Base-by-base conservation (phyloP, 2,888 invertebrate genomes). In the Drosophila testacea region DNA sequence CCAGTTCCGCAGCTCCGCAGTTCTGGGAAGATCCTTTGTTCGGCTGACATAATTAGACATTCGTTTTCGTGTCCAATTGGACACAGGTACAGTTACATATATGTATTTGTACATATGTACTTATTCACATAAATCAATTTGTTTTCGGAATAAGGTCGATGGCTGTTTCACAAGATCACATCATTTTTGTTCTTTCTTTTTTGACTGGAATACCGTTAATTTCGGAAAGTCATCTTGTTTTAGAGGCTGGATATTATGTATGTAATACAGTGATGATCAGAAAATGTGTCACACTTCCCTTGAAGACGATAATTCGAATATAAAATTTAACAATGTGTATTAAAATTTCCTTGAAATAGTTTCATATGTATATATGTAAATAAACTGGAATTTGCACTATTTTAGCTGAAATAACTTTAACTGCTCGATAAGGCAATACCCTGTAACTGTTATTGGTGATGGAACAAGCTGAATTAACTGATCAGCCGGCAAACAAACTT, bases 21-120 rank as follows among this genome's bases (percentile, higher is more conserved):
- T 72, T 72, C 55, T 73, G 34, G 41, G n/a, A 38, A 61, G 36
- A 13, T 6, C 42, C 28, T 38, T 56, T 50, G 50, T 57, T 11
- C 32, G 32, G 4, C 36, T 52, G 55, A 56, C 55, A 71, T 34
- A 71, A 73, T 73, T 55, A 41, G 52, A 41, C 11, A 39, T 52
- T 59, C 41, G 32, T 16, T 27, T 44, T 59, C 41, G 32, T 16
- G 30, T 44, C 9, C 38, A 32, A 39, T 28, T 30, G 39, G 6
- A 4, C 41, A 27, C 30, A 46, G 4, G 30, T 56, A 39, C n/a
- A 27, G 4, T 32, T 32, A 51, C 13, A 28, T 4, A 52, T 41
- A 39, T 52, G 34, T 7, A 34, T 42, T 13, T 47, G 11, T n/a
- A n/a, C 32, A 38, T 34, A 34, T 34, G 34, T 16, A 41, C 9